A percentile compares a stretch with the other conserved stretches of the same genome.
phyloP scores from a whole-genome alignment of 2,888 invertebrate species.

The Scaptomyza caliginosa region DNA sequence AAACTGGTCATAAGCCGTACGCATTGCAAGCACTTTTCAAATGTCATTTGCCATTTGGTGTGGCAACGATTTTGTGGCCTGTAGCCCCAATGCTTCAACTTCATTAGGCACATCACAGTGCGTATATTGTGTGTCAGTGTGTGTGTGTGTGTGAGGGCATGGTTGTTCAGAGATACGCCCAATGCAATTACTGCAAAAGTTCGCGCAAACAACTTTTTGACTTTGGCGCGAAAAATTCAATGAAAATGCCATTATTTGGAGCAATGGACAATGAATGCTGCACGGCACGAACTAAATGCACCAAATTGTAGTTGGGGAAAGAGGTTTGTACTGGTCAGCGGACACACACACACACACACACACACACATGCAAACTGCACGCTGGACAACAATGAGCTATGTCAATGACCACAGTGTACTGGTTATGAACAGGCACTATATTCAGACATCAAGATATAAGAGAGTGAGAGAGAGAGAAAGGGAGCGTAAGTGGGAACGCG shows the following conservation, averaged over 20 bases:
- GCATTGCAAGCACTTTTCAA: slow-evolving; percentile 75
- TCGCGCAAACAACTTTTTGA: slow-evolving; percentile 78
- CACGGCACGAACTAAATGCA: not conserved
- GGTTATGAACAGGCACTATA: slow-evolving; percentile 25
- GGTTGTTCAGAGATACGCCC: slow-evolving; percentile 28
- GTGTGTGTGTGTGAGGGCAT: not conserved
- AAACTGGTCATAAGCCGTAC: slow-evolving; percentile 73
- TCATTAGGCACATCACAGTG: slow-evolving; percentile 63
- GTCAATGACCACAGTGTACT: slow-evolving; percentile 45
- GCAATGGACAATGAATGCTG: slow-evolving; percentile 59
- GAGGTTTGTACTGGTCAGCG: slow-evolving; percentile 14
- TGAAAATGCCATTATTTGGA: slow-evolving; percentile 75
- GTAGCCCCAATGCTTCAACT: slow-evolving; percentile 57
- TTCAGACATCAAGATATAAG: slow-evolving; percentile 3
- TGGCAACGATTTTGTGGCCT: slow-evolving; percentile 67
- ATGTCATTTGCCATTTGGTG: slow-evolving; percentile 73
- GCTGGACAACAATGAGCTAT: slow-evolving; percentile 64
- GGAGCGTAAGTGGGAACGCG: not conserved
- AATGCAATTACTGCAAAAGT: slow-evolving; percentile 78
- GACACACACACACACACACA: not conserved
- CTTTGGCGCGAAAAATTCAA: slow-evolving; percentile 76
- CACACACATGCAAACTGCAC: slow-evolving; percentile 28
- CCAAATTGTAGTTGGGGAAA: not conserved
- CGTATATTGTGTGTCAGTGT: not conserved
- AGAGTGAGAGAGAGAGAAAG: not conserved